Percentiles rank a stretch among this genome's conserved stretches.
Evolutionary conservation across 2,797 vertebrate genomes (phyloP).

Genomic region (Pagetopsis macropterus): DNA sequence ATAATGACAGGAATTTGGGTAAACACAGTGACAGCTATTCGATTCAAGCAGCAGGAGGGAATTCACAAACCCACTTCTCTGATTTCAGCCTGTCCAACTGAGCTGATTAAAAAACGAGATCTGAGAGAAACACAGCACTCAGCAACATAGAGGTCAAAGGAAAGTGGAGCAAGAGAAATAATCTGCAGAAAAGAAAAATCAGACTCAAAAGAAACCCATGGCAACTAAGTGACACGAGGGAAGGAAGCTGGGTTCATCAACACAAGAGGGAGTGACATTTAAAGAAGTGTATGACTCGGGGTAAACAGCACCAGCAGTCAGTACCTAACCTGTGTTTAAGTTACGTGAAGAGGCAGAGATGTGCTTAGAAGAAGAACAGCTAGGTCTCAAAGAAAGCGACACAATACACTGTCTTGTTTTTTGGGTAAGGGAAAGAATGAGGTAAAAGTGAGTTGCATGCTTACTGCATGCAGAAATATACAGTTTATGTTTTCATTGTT

Average conservation of each 20-base stretch:
- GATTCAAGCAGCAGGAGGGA: slow-evolving; percentile 48
- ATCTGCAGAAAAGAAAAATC: slow-evolving; percentile 6
- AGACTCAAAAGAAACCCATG: slow-evolving; percentile 37
- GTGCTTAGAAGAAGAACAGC: slow-evolving; percentile 26
- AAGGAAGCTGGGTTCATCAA: slow-evolving; percentile 41
- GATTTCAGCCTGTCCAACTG: slow-evolving; percentile 47
- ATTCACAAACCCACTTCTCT: slow-evolving; percentile 46
- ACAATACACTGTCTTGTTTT: slow-evolving; percentile 9
- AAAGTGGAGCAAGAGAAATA: slow-evolving; percentile 35
- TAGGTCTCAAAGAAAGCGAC: slow-evolving; percentile 22
- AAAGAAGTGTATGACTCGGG: slow-evolving; percentile 40
- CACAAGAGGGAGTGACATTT: slow-evolving; percentile 36
- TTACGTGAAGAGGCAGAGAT: slow-evolving; percentile 41
- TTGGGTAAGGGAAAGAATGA: neutral
- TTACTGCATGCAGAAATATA: neutral
- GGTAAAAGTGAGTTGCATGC: neutral
- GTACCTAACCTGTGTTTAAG: slow-evolving; percentile 32
- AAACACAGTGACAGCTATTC: slow-evolving; percentile 48
- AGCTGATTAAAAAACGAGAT: slow-evolving; percentile 54
- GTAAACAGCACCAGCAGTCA: slow-evolving; percentile 57
- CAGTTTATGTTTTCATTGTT: neutral
- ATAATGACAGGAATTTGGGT: slow-evolving; percentile 20
- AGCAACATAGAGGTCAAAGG: slow-evolving; percentile 54
- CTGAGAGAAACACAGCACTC: slow-evolving; percentile 40
- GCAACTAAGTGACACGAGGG: slow-evolving; percentile 32